Evolutionary conservation across 2,113 vertebrate species (phyloP).

Genomic region (Protobothrops mucrosquamatus): DNA sequence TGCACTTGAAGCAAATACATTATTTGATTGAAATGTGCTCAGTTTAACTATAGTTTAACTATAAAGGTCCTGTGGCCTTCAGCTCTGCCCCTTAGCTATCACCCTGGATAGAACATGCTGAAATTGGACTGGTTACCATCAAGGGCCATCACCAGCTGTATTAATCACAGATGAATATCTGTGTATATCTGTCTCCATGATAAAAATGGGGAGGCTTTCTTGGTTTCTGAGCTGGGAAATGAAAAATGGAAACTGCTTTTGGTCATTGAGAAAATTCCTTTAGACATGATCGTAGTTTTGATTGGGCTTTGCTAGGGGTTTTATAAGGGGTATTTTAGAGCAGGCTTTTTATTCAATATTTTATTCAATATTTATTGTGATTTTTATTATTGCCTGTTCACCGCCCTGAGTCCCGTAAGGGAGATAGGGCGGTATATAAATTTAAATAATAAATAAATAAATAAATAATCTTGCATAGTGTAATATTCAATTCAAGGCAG

Average conservation of each 20-base stretch:
- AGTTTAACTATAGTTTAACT: conserved; percentile 22
- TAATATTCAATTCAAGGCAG: not conserved
- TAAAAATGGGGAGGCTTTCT: not conserved
- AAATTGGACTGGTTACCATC: not conserved
- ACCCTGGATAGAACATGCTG: not conserved
- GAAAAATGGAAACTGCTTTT: not conserved
- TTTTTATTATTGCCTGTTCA: too few relatives aligned
- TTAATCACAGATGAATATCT: not conserved
- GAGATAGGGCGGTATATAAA: too few relatives aligned
- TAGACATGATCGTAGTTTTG: too few relatives aligned
- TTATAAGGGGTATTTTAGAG: too few relatives aligned
- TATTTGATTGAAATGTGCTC: conserved; percentile 45
- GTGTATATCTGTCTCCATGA: not conserved
- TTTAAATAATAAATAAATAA: too few relatives aligned
- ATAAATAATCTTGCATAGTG: not conserved
- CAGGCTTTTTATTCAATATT: too few relatives aligned
- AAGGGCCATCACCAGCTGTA: not conserved
- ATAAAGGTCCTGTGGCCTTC: not conserved
- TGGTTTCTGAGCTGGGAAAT: not conserved
- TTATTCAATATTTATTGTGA: too few relatives aligned
- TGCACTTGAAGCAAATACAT: conserved; percentile 61
- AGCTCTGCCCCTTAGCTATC: not conserved
- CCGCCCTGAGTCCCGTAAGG: too few relatives aligned
- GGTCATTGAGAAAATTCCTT: not conserved
- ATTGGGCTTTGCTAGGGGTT: too few relatives aligned